Conservation (phyloP, 2,888 invertebrate genomes). For the Drosophila heteroneura region DNA sequence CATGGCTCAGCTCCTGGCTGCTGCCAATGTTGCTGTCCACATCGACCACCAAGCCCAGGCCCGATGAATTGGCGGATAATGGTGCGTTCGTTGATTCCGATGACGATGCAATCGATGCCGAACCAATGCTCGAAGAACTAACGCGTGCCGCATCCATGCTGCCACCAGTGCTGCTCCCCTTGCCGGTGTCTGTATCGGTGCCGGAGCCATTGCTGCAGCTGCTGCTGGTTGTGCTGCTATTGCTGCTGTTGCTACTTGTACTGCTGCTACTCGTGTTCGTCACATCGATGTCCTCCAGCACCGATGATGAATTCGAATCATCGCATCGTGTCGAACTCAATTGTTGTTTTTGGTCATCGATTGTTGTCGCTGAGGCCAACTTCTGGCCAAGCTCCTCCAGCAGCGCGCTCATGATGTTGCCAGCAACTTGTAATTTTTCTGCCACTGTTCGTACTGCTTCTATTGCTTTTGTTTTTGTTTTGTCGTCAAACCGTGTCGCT, state of each 20-base stretch:
- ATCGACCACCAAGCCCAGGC: constrained; percentile 76
- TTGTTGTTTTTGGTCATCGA: constrained; percentile 34
- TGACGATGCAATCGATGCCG: constrained; percentile 54
- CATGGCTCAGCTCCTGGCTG: constrained; percentile 67
- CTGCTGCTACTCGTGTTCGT: constrained; percentile 67
- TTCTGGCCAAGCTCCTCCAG: constrained; percentile 53
- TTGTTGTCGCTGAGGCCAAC: constrained; percentile 28
- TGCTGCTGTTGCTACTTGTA: constrained; percentile 47
- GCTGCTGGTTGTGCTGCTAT: constrained; percentile 45
- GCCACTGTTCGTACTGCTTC: constrained; percentile 7
- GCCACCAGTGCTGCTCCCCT: constrained; percentile 64
- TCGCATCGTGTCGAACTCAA: constrained; percentile 50
- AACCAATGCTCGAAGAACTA: constrained; percentile 66
- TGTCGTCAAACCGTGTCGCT: constrained; percentile 8
- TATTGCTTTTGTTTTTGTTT: constrained; percentile 9
- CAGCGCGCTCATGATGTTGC: constrained; percentile 49
- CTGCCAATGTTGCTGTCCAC: constrained; percentile 63
- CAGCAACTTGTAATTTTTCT: constrained; percentile 17
- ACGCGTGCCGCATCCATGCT: constrained; percentile 64
- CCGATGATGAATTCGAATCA: constrained; percentile 55
- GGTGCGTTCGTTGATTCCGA: constrained; percentile 50
- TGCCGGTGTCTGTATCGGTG: constrained; percentile 68
- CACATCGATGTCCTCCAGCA: constrained; percentile 63
- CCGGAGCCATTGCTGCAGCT: constrained; percentile 57
- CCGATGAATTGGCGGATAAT: constrained; percentile 51